Conservation (phyloP, 2,113 vertebrate genomes). For the Cyanocitta stelleri region DNA sequence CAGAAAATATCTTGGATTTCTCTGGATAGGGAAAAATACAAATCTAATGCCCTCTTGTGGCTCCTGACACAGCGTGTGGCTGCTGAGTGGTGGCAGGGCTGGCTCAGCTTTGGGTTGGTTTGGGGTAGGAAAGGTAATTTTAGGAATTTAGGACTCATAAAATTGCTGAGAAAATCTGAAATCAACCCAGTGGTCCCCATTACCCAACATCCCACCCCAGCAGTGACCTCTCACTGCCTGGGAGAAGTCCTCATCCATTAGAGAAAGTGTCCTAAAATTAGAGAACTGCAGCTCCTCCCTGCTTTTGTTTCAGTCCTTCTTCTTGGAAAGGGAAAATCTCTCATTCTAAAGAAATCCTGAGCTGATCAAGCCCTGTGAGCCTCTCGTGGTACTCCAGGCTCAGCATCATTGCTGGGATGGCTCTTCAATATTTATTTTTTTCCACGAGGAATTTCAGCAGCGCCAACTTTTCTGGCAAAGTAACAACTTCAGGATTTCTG, state of each 20-base stretch:
- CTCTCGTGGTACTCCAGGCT: not conserved
- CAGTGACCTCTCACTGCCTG: not conserved
- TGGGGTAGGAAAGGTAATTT: not conserved
- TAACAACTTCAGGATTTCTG: not conserved
- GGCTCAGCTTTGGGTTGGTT: not conserved
- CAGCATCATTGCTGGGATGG: not conserved
- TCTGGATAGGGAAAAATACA: not conserved
- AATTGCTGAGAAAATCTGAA: not conserved
- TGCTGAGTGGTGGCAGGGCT: not conserved
- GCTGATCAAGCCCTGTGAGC: accelerated
- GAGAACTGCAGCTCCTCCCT: not conserved
- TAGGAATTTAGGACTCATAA: not conserved
- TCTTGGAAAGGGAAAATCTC: not conserved
- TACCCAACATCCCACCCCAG: not conserved
- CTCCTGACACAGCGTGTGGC: not conserved
- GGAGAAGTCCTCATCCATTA: not conserved
- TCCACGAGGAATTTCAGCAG: not conserved
- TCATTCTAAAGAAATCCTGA: not conserved
- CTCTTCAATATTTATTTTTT: not conserved
- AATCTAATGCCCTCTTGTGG: constrained; percentile 52
- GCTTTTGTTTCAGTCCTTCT: not conserved
- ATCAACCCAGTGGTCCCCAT: not conserved
- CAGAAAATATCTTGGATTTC: not conserved
- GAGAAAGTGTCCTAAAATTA: not conserved
- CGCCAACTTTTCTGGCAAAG: not conserved